phyloP scores from a whole-genome alignment of 2,113 vertebrate genomes.

The Callopanchax toddi region DNA sequence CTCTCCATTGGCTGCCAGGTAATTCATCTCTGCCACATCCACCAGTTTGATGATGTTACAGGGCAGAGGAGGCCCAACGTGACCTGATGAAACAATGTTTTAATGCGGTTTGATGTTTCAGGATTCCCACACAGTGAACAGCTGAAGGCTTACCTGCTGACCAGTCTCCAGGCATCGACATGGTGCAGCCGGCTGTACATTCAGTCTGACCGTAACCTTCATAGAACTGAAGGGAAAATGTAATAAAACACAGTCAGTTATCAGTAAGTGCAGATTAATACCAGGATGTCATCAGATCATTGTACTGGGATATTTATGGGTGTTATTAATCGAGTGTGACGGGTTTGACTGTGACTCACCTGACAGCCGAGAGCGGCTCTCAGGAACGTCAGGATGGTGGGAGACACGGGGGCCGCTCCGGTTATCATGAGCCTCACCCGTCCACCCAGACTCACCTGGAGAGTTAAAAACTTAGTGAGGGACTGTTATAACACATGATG shows the following conservation, averaged over 20 bases:
- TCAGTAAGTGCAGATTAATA: too few species aligned
- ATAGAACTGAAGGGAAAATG: conserved; percentile 86
- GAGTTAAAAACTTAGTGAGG: not conserved
- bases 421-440: conserved; percentile 91
- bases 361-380: conserved; percentile 94
- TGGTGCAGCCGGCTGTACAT: conserved; percentile 90
- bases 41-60: conserved; percentile 90
- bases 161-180: conserved; percentile 94
- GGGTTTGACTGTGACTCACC: conserved; percentile 74
- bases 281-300: too few species aligned
- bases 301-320: too few species aligned
- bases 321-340: too few species aligned
- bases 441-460: conserved; percentile 91
- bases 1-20: conserved; percentile 89
- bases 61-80: conserved; percentile 93
- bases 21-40: conserved; percentile 97
- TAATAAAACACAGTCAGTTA: too few species aligned
- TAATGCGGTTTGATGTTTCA: not conserved
- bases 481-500: not conserved
- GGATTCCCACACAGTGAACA: not conserved
- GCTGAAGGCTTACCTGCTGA: conserved; percentile 84
- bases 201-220: conserved; percentile 99
- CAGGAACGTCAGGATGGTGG: conserved; percentile 91
- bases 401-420: conserved; percentile 93
- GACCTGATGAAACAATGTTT: conserved; percentile 78